Evolutionary conservation across 2,113 vertebrate species (phyloP).

Genomic region (Toxotes jaculatrix): DNA sequence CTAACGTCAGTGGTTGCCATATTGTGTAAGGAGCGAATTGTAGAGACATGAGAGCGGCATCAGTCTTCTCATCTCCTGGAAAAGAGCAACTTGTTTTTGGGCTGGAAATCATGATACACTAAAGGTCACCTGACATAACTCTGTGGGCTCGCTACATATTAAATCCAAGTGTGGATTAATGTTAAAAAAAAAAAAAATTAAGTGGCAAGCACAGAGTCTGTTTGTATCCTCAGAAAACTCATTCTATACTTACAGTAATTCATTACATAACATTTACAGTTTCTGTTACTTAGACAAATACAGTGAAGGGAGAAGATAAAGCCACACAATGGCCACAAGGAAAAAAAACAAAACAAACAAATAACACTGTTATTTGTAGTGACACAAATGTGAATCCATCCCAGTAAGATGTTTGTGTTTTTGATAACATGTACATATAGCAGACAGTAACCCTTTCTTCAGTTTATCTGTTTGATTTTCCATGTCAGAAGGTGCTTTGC

Average conservation of each 20-base stretch:
- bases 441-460: conserved; percentile 43
- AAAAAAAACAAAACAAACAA: conserved; percentile 34
- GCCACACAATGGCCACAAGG: conserved; percentile 73
- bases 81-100: background rate
- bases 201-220: conserved; percentile 27
- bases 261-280: conserved; percentile 49
- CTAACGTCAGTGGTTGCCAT: too few species aligned
- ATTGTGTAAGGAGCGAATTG: too few species aligned
- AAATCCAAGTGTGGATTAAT: conserved; percentile 25
- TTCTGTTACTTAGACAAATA: conserved; percentile 61
- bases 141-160: conserved; percentile 25
- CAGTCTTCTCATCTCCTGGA: background rate
- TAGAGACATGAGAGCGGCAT: background rate
- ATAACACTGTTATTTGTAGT: conserved; percentile 73
- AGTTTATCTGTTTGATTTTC: conserved; percentile 41
- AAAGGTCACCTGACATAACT: conserved; percentile 4
- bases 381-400: conserved; percentile 55
- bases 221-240: conserved; percentile 23
- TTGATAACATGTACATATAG: conserved; percentile 44
- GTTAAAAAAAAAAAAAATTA: background rate
- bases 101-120: background rate
- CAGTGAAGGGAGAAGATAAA: conserved; percentile 52
- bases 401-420: conserved; percentile 27
- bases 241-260: conserved; percentile 55
- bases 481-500: conserved; percentile 67